A percentile compares a stretch with the other conserved stretches of the same genome.
Evolutionary conservation across 2,888 invertebrate species (phyloP).

Genomic region (Auanema freiburgensis): DNA sequence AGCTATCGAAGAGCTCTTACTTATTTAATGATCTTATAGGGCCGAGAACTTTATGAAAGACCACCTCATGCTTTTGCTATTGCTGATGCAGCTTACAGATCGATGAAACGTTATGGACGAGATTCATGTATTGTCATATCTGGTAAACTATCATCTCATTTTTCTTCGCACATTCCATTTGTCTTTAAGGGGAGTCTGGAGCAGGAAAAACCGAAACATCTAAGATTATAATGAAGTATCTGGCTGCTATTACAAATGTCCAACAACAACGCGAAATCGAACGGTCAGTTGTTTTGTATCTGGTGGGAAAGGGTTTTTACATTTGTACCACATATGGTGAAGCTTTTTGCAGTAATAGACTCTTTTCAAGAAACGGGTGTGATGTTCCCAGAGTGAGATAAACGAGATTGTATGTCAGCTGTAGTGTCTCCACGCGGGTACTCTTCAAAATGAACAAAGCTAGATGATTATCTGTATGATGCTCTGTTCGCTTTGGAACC

Average conservation of each 20-base stretch:
- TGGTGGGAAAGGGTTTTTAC: too few species aligned
- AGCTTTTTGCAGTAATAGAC: too few species aligned
- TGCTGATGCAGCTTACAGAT: slow-evolving; percentile 91
- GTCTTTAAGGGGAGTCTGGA: slow-evolving; percentile 78
- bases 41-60: slow-evolving; percentile 92
- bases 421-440: too few species aligned
- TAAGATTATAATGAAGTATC: slow-evolving; percentile 94
- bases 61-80: slow-evolving; percentile 96
- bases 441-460: too few species aligned
- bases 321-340: too few species aligned
- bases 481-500: too few species aligned
- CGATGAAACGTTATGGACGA: slow-evolving; percentile 83
- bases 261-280: slow-evolving; percentile 92
- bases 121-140: slow-evolving; percentile 89
- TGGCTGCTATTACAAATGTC: slow-evolving; percentile 92
- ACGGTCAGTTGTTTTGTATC: slow-evolving; percentile 71
- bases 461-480: too few species aligned
- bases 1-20: not conserved
- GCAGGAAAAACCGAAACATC: slow-evolving; percentile 98
- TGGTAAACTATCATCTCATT: slow-evolving; percentile 60
- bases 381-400: too few species aligned
- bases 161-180: too few species aligned
- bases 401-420: too few species aligned
- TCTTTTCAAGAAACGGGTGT: too few species aligned
- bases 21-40: slow-evolving; percentile 70